Evolutionary conservation across 2,888 invertebrate genomes (phyloP), one percentile per base, ranked within the genome.

Genomic region (Spisula solida): DNA sequence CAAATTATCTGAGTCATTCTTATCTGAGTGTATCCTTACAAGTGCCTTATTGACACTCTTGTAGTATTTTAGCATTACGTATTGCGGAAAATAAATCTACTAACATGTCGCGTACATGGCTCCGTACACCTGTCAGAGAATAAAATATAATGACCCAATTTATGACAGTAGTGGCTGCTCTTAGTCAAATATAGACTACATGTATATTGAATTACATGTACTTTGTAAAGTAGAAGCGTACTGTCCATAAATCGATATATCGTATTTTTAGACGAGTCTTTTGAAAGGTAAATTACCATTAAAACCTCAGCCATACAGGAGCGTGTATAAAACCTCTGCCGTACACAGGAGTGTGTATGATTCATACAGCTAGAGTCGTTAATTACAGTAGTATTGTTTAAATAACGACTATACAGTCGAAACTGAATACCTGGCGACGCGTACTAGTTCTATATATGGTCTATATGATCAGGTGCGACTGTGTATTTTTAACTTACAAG

Each of bases 331-430:
- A 16, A 8, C 12, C 1, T 51, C 47, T 47, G 12, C 47, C 12
- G 47, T 47, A 47, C 12, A 8, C 47, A 8, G 6, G 6, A n/a
- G 6, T 20, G n/a, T 20, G 56, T 56, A 56, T 56, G 6, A 1
- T 56, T 20, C n/a, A n/a, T n/a, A 20, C 8, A 66, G n/a, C 8
- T 66, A n/a, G 60, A 66, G 25, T 25, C n/a, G 60, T 66, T 66
- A 66, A 66, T 66, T 66, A 66, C 60, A 66, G 60, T 66, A 25
- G n/a, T 25, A 25, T n/a, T 66, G 60, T n/a, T 66, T n/a, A 66
- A 66, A 66, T 10, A n/a, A 25, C 8, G 6, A 10, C 25, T 41
- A 41, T 41, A n/a, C n/a, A 41, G 41, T 41, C 2, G 2, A 41
- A 41, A 8, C 41, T 41, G 8, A 5, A 41, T 41, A 41, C 8